A percentile compares a stretch with the other conserved stretches of the same genome.
These are phyloP conservation scores for Propsilocerus akamusi DNA, from an alignment of 1,140 invertebrate genomes.

Conservation along the genomic window DNA sequence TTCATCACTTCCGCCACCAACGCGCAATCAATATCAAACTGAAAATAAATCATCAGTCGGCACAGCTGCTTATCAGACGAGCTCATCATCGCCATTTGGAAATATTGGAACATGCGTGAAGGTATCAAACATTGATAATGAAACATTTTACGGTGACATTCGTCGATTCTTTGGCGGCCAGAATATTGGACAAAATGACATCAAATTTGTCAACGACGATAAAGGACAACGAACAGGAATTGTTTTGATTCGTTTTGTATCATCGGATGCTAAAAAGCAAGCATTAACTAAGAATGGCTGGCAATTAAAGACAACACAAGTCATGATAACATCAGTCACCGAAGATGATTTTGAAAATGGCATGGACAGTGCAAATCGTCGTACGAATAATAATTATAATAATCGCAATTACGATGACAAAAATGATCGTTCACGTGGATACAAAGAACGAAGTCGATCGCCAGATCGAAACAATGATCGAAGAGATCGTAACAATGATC, in stretches of 20 bases:
- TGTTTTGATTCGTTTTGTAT: conserved; percentile 59
- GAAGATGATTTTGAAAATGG: conserved; percentile 44
- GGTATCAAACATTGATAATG: conserved; percentile 43
- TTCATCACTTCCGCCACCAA: conserved; percentile 19
- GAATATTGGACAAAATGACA: conserved; percentile 59
- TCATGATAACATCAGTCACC: conserved; percentile 37
- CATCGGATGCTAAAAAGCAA: conserved; percentile 41
- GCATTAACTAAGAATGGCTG: conserved; percentile 41
- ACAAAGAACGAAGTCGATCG: not conserved
- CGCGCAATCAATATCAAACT: conserved; percentile 10
- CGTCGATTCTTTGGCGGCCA: conserved; percentile 60
- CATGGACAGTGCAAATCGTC: conserved; percentile 31
- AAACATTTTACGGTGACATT: conserved; percentile 55
- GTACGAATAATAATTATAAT: not conserved
- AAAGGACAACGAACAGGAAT: conserved; percentile 59
- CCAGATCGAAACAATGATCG: not conserved
- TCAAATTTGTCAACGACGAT: conserved; percentile 69
- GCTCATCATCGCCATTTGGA: not conserved
- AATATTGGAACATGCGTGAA: conserved; percentile 39
- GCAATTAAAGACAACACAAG: conserved; percentile 35
- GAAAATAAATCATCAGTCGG: not conserved
- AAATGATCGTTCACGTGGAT: not conserved
- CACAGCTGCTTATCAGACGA: not conserved
- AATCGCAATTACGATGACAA: not conserved
- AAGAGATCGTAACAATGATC: not conserved